phyloP scores from a whole-genome alignment of 2,797 vertebrate species.

The Sitta carolinensis region DNA sequence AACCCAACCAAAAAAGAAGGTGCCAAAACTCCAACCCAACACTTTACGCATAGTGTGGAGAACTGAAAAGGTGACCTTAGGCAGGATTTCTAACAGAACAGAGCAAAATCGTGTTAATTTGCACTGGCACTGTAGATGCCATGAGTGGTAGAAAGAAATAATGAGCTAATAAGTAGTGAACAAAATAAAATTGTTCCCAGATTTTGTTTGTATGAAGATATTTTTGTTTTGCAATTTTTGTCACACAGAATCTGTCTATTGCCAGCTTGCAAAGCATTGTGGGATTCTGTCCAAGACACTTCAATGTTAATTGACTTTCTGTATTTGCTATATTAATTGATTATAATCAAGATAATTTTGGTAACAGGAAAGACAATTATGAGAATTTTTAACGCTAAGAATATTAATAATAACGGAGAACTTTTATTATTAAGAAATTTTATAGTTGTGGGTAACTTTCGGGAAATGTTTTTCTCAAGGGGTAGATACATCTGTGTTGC shows the following conservation, averaged over 20 bases:
- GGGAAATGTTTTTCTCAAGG: neutral
- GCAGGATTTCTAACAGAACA: neutral
- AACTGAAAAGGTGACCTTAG: neutral
- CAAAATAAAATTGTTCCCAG: neutral
- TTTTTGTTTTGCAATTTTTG: neutral
- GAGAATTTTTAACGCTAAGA: neutral
- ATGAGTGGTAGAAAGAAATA: neutral
- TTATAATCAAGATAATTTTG: neutral
- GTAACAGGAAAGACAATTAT: neutral
- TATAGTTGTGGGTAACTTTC: neutral
- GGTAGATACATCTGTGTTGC: neutral
- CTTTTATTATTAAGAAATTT: neutral
- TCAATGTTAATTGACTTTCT: neutral
- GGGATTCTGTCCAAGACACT: neutral
- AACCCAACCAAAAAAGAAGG: neutral
- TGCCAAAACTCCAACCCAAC: too few relatives aligned
- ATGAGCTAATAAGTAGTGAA: neutral
- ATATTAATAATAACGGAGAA: neutral
- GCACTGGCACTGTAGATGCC: neutral
- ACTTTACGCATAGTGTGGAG: neutral
- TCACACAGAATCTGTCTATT: neutral
- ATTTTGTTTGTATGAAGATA: neutral
- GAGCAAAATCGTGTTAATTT: neutral
- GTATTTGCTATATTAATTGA: neutral
- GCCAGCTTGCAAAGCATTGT: neutral